These are phyloP conservation scores for Diarsia rubi DNA, from an alignment of 2,888 invertebrate genomes.

Conservation along the genomic window DNA sequence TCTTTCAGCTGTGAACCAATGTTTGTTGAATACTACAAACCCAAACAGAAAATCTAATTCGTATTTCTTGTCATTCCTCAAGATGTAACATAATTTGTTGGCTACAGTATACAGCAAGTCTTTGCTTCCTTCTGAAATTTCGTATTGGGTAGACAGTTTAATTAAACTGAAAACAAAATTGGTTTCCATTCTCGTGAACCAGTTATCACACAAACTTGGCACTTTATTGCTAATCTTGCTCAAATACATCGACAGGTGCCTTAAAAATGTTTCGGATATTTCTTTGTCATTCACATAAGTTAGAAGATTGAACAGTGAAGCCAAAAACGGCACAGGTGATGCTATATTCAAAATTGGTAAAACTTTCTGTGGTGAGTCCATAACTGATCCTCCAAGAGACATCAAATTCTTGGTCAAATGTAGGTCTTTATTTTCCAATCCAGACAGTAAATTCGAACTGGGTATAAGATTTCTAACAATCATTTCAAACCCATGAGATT, in stretches of 20 bases:
- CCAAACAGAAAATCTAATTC: slow-evolving; percentile 91
- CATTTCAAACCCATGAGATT: slow-evolving; percentile 85
- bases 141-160: slow-evolving; percentile 80
- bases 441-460: slow-evolving; percentile 86
- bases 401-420: slow-evolving; percentile 81
- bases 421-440: slow-evolving; percentile 79
- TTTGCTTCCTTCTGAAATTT: slow-evolving; percentile 85
- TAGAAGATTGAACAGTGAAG: slow-evolving; percentile 83
- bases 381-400: slow-evolving; percentile 78
- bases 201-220: slow-evolving; percentile 89
- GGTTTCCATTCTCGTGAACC: slow-evolving; percentile 92
- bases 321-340: slow-evolving; percentile 85
- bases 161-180: slow-evolving; percentile 89
- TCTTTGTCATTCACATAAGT: slow-evolving; percentile 76
- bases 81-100: slow-evolving; percentile 91
- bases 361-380: slow-evolving; percentile 81
- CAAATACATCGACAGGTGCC: slow-evolving; percentile 84
- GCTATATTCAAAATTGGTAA: slow-evolving; percentile 80
- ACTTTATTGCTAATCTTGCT: slow-evolving; percentile 77
- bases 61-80: slow-evolving; percentile 90
- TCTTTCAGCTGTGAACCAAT: slow-evolving; percentile 91
- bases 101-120: slow-evolving; percentile 90
- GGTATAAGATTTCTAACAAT: slow-evolving; percentile 81
- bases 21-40: slow-evolving; percentile 91
- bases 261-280: slow-evolving; percentile 82